These are phyloP conservation scores for Emydoidea blandingii DNA, from an alignment of 2,797 vertebrate genomes.

Conservation along the genomic window DNA sequence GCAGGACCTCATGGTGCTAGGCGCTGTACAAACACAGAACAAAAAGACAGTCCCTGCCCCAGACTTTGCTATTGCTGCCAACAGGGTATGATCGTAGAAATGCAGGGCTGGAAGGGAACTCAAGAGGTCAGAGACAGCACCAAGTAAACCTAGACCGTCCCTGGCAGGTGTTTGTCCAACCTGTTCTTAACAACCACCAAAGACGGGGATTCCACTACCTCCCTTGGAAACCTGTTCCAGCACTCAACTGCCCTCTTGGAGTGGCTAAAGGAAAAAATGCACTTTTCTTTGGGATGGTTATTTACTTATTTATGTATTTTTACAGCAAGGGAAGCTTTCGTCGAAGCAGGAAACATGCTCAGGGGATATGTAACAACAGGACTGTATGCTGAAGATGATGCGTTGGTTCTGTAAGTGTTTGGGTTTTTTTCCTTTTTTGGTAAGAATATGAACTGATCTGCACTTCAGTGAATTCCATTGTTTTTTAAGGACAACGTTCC, in stretches of 20 bases:
- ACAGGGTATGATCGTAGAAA: neutral
- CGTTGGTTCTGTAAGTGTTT: conserved; percentile 77
- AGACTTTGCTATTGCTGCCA: too few species aligned
- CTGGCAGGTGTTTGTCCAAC: neutral
- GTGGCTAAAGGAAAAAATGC: neutral
- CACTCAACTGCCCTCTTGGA: neutral
- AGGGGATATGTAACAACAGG: conserved; percentile 74
- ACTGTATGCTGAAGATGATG: conserved; percentile 80
- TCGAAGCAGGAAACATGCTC: conserved; percentile 74
- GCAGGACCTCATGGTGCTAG: too few species aligned
- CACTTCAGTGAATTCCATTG: neutral
- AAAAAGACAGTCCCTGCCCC: too few species aligned
- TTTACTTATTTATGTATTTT: conserved; percentile 30
- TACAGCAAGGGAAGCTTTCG: conserved; percentile 77
- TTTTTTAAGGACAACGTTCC: neutral
- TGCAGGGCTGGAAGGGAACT: neutral
- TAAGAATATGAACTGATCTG: neutral
- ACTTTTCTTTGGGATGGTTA: neutral
- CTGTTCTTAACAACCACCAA: neutral
- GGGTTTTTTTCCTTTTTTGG: conserved; percentile 16
- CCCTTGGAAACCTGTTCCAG: neutral
- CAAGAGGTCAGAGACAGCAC: too few species aligned
- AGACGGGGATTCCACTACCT: neutral
- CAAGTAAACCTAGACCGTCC: neutral
- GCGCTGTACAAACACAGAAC: too few species aligned